Percentiles rank a stretch among this genome's conserved stretches.
phyloP scores from a whole-genome alignment of 1,140 invertebrate genomes.

The Lysiphlebus fabarum region DNA sequence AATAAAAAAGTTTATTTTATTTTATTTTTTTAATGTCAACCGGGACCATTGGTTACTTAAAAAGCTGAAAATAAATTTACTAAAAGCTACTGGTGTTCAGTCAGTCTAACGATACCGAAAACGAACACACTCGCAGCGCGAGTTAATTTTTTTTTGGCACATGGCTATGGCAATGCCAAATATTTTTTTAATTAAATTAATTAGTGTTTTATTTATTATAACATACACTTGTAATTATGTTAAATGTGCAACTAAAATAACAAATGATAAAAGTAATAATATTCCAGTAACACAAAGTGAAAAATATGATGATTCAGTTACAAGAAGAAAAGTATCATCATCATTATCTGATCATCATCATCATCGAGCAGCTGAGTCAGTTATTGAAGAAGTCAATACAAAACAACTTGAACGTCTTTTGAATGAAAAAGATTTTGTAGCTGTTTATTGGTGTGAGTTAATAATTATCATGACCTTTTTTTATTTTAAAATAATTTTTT shows the following conservation, averaged over 20 bases:
- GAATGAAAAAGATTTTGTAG: conserved; percentile 87
- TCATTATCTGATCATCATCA: no score
- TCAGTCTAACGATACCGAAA: conserved; percentile 57
- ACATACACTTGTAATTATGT: conserved; percentile 25
- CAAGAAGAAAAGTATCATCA: conserved; percentile 25
- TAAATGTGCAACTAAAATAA: conserved; percentile 29
- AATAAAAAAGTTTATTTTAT: no score
- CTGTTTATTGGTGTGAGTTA: conserved; percentile 94
- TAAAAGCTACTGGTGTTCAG: conserved; percentile 29
- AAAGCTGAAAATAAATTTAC: no score
- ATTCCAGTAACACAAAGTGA: conserved; percentile 25
- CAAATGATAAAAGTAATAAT: no score
- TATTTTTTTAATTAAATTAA: conserved; percentile 31
- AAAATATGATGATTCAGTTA: conserved; percentile 26
- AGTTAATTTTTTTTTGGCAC: conserved; percentile 39
- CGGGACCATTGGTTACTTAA: no score
- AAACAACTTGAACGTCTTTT: conserved; percentile 86
- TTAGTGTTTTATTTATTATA: conserved; percentile 36
- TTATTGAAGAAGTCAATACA: conserved; percentile 88
- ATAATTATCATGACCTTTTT: not conserved
- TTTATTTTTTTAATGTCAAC: no score
- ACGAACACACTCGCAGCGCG: conserved; percentile 54
- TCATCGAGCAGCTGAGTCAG: conserved; percentile 62
- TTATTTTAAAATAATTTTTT: no score
- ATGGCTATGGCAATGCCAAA: conserved; percentile 36